Percentiles rank a stretch among this genome's conserved stretches.
Conservation (phyloP, 2,797 vertebrate genomes). For the Falco rusticolus region DNA sequence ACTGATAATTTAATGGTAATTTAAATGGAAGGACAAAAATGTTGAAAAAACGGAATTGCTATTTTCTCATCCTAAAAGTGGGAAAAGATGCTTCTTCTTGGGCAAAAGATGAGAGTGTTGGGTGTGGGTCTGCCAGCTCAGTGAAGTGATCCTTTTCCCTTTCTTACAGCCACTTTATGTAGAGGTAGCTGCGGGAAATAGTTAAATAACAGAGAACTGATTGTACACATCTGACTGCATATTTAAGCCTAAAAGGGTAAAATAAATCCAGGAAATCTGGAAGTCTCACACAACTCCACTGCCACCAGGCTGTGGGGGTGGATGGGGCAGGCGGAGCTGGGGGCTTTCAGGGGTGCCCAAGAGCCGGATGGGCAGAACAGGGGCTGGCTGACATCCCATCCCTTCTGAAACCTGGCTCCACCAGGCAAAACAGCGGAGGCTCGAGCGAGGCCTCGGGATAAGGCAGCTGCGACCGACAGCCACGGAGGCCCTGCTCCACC, state of each 20-base stretch:
- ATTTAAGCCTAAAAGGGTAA: not conserved
- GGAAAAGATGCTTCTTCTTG: not conserved
- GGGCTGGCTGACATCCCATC: not conserved
- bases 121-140: not conserved
- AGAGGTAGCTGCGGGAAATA: not conserved
- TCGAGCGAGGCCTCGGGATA: not conserved
- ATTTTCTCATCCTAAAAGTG: not conserved
- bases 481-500: not conserved
- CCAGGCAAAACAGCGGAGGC: not conserved
- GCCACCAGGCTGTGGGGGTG: not conserved
- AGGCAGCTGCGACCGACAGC: not conserved
- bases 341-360: not conserved
- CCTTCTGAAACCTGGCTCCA: not conserved
- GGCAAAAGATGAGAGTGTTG: not conserved
- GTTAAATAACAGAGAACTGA: not conserved
- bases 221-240: too few species aligned
- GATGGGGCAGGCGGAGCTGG: not conserved
- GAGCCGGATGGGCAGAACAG: not conserved
- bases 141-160: not conserved
- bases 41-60: not conserved
- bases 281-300: not conserved
- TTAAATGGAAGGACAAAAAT: not conserved
- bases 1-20: not conserved
- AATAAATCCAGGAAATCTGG: not conserved
- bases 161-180: not conserved